These are phyloP conservation scores for Thamnaconus septentrionalis DNA, from an alignment of 2,113 vertebrate genomes.

Conservation along the genomic window DNA sequence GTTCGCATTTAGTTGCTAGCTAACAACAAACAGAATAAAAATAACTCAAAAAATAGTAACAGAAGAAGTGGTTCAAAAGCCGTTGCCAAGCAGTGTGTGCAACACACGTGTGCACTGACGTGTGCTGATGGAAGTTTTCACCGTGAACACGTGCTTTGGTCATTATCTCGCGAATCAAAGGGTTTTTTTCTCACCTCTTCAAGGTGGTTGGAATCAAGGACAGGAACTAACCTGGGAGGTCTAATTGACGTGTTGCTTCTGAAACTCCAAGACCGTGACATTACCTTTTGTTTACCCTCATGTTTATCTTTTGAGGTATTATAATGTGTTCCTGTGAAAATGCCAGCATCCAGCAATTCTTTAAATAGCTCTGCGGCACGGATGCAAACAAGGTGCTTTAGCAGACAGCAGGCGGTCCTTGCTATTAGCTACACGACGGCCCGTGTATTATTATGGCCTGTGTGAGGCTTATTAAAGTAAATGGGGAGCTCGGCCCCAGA, in stretches of 20 bases:
- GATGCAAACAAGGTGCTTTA: conserved; percentile 30
- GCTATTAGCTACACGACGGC: background rate
- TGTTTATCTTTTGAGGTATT: conserved; percentile 33
- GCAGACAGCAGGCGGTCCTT: conserved; percentile 41
- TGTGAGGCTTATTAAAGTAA: conserved; percentile 51
- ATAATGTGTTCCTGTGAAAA: conserved; percentile 23
- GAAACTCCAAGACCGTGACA: conserved; percentile 15
- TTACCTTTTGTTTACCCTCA: background rate
- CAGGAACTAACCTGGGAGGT: background rate
- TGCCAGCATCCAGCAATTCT: conserved; percentile 26
- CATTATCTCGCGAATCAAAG: too few relatives aligned
- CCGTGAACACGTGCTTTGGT: too few relatives aligned
- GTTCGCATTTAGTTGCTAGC: too few relatives aligned
- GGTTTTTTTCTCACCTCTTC: background rate
- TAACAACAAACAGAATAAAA: too few relatives aligned
- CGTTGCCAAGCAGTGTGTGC: too few relatives aligned
- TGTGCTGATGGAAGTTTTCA: too few relatives aligned
- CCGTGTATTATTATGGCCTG: conserved; percentile 21
- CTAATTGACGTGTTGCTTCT: conserved; percentile 21
- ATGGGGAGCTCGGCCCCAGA: conserved; percentile 37
- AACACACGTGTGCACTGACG: too few relatives aligned
- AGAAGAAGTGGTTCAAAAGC: too few relatives aligned
- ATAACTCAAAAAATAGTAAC: too few relatives aligned
- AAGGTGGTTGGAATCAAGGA: background rate
- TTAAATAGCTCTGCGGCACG: background rate